Percentiles rank a stretch among this genome's conserved stretches.
Evolutionary conservation across 2,797 vertebrate species (phyloP).

Genomic region (Acipenser oxyrinchus): DNA sequence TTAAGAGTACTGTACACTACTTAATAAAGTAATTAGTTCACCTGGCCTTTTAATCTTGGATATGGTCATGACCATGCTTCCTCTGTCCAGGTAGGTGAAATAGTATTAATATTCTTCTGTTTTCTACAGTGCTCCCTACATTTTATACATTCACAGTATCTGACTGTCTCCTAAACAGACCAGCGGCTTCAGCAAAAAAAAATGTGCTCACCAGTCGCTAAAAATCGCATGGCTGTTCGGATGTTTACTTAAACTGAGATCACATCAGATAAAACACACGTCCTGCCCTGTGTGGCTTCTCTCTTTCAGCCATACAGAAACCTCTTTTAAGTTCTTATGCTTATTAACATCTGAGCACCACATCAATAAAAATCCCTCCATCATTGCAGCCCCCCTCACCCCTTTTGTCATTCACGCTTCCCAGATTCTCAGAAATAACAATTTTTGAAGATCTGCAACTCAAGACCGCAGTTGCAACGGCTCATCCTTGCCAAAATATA

Average conservation of each 20-base stretch:
- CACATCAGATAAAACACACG: conserved; percentile 36
- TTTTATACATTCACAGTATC: not conserved
- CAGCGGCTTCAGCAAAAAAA: conserved; percentile 21
- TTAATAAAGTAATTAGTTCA: no score
- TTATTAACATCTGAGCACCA: conserved; percentile 25
- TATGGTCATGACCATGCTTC: no score
- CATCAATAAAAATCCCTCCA: conserved; percentile 20
- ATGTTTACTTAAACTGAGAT: conserved; percentile 48
- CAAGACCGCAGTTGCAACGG: no score
- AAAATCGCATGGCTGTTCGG: conserved; percentile 37
- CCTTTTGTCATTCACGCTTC: no score
- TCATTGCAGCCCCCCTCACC: no score
- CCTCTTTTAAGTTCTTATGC: conserved; percentile 24
- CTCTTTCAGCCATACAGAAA: conserved; percentile 21
- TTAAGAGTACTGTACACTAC: no score
- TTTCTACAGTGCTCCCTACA: not conserved
- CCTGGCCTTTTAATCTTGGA: no score
- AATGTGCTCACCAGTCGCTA: conserved; percentile 38
- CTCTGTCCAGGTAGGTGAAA: conserved; percentile 6
- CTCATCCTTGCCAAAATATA: no score
- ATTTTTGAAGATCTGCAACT: no score
- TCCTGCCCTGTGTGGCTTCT: conserved; percentile 19
- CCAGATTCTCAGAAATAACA: no score
- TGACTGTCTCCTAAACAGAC: not conserved
- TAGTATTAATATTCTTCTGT: not conserved